Percentiles rank a stretch among this genome's conserved stretches.
Evolutionary conservation across 2,113 vertebrate species (phyloP).

Genomic region (Nerophis ophidion): DNA sequence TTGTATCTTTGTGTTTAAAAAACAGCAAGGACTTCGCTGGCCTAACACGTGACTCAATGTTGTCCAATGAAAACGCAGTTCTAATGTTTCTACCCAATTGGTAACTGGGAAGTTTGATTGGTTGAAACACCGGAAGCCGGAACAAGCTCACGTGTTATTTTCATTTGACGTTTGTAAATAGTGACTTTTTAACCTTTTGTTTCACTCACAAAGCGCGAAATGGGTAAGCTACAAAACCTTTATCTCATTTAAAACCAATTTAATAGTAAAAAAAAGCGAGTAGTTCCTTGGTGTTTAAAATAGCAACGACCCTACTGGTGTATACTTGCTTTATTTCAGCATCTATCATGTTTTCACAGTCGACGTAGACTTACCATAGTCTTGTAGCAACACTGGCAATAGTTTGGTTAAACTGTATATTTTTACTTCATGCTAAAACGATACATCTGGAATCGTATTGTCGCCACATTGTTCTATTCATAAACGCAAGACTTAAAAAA

Average conservation of each 20-base stretch:
- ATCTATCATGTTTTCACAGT: too few species aligned
- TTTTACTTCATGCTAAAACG: background rate
- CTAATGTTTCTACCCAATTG: conserved; percentile 32
- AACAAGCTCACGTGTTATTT: background rate
- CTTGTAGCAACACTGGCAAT: too few species aligned
- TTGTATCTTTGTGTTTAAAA: too few species aligned
- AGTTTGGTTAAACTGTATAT: too few species aligned
- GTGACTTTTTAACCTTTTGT: background rate
- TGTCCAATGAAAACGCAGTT: conserved; percentile 15
- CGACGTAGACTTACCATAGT: background rate
- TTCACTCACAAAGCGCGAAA: background rate
- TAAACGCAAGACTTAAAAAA: too few species aligned
- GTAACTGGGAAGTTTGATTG: conserved; percentile 22
- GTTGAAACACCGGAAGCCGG: conserved; percentile 2
- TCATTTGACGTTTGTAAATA: background rate
- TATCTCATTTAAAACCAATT: too few species aligned
- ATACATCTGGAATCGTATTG: background rate
- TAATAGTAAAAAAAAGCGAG: too few species aligned
- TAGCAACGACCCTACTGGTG: too few species aligned
- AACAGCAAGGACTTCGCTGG: too few species aligned
- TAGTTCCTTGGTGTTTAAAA: too few species aligned
- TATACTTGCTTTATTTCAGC: too few species aligned
- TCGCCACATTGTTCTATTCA: too few species aligned
- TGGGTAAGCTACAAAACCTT: background rate
- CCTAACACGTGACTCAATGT: conserved; percentile 5